Evolutionary conservation across 1,140 invertebrate genomes (phyloP), one percentile per base, ranked within the genome.

Genomic region (Heliconius himera): DNA sequence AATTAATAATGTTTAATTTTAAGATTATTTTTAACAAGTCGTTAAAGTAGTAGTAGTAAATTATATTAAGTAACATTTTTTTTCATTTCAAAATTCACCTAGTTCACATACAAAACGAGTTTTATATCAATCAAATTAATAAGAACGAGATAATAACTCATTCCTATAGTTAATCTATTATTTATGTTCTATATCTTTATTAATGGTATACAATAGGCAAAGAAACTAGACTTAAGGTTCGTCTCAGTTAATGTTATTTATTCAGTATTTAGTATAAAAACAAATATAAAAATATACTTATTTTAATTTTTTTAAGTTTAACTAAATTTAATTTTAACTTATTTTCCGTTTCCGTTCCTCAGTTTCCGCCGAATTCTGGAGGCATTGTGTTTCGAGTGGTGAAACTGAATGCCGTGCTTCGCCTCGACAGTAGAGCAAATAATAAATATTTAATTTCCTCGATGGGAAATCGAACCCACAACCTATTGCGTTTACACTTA

Each of bases 151-250:
- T 16, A 66, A 66, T 66, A 66, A 29, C 9, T 66, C 3, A 66
- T 66, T 66, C 8, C 29, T 66, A 16, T 3, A 66, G 60, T 29
- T 66, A 4, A 66, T 26, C 60, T 66, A 26, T 66, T 66, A 66
- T 66, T 66, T 66, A 66, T 26, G 60, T 66, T 26, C 60, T 66
- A 66, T 66, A 66, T 66, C 60, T 66, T 9, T 66, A 66, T 66
- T 66, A 66, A 66, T 66, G 16, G 26, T 66, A 13, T 66, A 29
- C 9, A 66, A 66, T 66, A 56, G 54, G 2, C 9, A 16, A 66
- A 26, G 13, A 29, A 29, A 9, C n/a, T 16, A n/a, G 2, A 29
- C 20, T 11, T 29, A 29, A 66, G 60, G 60, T 29, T 66, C n/a
- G n/a, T 29, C 26, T 66, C 4, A 1, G 2, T 26, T 26, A 9